Conservation (phyloP, 2,888 invertebrate species). For the Dasypogon diadema region DNA sequence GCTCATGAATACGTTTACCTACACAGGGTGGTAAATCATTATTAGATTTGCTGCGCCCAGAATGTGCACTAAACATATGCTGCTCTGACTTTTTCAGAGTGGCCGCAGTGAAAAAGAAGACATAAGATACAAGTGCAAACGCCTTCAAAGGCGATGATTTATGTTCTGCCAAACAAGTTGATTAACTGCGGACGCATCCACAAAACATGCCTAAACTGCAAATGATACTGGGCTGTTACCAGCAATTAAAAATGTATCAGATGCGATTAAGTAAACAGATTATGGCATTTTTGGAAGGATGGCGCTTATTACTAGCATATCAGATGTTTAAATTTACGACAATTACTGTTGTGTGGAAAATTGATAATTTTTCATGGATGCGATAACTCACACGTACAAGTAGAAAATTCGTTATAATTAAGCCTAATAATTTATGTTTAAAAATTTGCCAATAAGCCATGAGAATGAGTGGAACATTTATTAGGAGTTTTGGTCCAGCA, state of each 20-base stretch:
- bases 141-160: constrained; percentile 52
- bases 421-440: no score
- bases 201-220: constrained; percentile 51
- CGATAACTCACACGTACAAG: no score
- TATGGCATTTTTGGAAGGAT: constrained; percentile 42
- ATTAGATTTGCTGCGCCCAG: constrained; percentile 2
- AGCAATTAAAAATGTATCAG: constrained; percentile 55
- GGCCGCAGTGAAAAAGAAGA: not conserved
- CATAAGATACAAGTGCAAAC: constrained; percentile 25
- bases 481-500: no score
- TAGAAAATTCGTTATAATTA: no score
- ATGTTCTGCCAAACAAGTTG: constrained; percentile 51
- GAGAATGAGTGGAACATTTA: no score
- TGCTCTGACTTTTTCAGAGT: not conserved
- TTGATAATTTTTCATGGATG: no score
- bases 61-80: not conserved
- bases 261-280: constrained; percentile 39
- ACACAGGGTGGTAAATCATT: constrained; percentile 35
- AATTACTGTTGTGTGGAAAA: no score
- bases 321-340: constrained; percentile 34
- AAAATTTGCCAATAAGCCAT: no score
- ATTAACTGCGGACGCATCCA: constrained; percentile 53
- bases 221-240: constrained; percentile 52
- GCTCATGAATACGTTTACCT: constrained; percentile 46
- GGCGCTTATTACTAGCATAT: constrained; percentile 35